Evolutionary conservation across 23 tunicate species (phyloP).

Genomic region (Trididemnum miniatum): DNA sequence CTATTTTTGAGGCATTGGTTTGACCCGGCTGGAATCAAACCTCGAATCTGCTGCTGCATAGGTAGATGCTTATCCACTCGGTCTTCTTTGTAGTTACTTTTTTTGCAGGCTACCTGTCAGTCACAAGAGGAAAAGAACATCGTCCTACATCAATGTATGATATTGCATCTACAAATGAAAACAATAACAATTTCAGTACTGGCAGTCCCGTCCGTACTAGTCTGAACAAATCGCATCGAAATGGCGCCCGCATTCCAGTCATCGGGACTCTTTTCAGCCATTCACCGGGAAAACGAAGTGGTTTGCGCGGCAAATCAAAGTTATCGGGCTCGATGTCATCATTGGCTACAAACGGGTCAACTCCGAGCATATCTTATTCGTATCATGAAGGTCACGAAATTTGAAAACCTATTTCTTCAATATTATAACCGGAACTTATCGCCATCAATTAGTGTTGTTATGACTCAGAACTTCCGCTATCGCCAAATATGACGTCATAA

Average conservation of each 20-base stretch:
- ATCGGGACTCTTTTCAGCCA: slow-evolving; percentile 37
- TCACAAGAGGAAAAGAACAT: no score
- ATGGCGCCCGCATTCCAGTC: slow-evolving; percentile 34
- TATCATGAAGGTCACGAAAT: slow-evolving; percentile 6
- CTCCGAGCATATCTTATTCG: neutral
- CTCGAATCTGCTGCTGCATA: no score
- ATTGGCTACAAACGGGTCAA: neutral
- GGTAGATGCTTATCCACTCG: no score
- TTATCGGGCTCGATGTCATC: slow-evolving; percentile 14
- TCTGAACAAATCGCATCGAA: neutral
- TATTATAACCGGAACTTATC: no score
- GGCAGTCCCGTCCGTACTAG: neutral
- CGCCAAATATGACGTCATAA: no score
- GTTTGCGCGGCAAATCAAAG: neutral
- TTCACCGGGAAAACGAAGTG: neutral
- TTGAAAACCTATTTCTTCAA: neutral
- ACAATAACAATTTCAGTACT: slow-evolving; percentile 42
- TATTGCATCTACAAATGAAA: slow-evolving; percentile 20
- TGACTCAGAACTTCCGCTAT: no score
- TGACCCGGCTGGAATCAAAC: no score
- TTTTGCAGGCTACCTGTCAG: no score
- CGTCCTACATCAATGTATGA: slow-evolving; percentile 56
- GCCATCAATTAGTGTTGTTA: no score
- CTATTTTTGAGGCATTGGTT: no score
- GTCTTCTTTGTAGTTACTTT: no score